Percentiles rank a stretch among this genome's conserved stretches.
phyloP scores from a whole-genome alignment of 2,797 vertebrate genomes.

The Echeneis naucrates region DNA sequence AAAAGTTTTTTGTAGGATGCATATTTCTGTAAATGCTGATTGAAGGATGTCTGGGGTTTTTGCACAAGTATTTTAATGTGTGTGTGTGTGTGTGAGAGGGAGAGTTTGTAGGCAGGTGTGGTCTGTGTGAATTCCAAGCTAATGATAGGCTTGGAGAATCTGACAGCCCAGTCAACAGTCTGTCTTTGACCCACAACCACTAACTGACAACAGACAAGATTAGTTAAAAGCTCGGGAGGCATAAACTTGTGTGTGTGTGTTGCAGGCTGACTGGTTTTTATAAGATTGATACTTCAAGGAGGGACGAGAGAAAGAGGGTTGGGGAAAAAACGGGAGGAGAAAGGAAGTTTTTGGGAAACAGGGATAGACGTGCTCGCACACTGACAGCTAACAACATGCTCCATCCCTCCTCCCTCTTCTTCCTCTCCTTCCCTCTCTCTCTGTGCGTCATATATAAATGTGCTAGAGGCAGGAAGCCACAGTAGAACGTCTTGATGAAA shows the following conservation, averaged over 20 bases:
- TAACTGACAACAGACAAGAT: constrained; percentile 71
- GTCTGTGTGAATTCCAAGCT: constrained; percentile 82
- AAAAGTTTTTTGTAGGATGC: constrained; percentile 39
- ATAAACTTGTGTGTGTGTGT: constrained; percentile 18
- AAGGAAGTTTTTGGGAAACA: constrained; percentile 59
- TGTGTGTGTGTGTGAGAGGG: constrained; percentile 24
- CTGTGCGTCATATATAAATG: constrained; percentile 73
- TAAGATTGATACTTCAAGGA: constrained; percentile 59
- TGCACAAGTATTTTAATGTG: constrained; percentile 41
- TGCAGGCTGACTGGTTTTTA: constrained; percentile 56
- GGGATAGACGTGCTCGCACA: constrained; percentile 35
- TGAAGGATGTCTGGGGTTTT: constrained; percentile 54
- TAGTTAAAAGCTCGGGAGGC: constrained; percentile 61
- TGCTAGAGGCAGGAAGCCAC: constrained; percentile 75
- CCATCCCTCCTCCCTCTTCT: constrained; percentile 34
- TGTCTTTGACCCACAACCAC: constrained; percentile 78
- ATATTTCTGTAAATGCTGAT: constrained; percentile 56
- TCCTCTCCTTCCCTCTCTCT: constrained; percentile 57
- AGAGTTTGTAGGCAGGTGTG: constrained; percentile 79
- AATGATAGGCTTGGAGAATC: constrained; percentile 81
- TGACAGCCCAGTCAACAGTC: constrained; percentile 77
- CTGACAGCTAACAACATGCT: constrained; percentile 60
- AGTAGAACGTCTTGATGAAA: constrained; percentile 67
- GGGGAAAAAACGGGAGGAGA: constrained; percentile 44
- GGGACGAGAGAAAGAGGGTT: constrained; percentile 19